phyloP scores from a whole-genome alignment of 2,113 vertebrate genomes.

The Toxostoma redivivum region DNA sequence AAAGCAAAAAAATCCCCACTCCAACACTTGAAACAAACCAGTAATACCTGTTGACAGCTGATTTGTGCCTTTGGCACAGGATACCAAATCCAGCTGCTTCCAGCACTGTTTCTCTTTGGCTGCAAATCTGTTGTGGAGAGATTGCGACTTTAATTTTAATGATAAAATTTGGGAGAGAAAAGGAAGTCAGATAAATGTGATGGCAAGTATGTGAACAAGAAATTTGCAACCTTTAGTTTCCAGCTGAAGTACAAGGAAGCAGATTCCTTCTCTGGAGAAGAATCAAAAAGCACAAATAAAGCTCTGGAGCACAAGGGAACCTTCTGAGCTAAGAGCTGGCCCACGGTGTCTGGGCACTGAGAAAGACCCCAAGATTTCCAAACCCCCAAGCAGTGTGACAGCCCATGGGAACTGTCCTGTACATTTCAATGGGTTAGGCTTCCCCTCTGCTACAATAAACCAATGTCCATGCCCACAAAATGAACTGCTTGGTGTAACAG shows the following conservation, averaged over 20 bases:
- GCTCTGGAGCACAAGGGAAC: not conserved
- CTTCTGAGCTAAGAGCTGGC: not conserved
- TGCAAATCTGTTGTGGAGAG: not conserved
- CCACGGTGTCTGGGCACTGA: not conserved
- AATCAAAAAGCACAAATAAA: not conserved
- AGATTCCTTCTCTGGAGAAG: not conserved
- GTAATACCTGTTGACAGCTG: not conserved
- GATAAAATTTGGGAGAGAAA: not conserved
- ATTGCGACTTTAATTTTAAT: not conserved
- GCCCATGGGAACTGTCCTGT: not conserved
- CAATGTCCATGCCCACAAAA: not conserved
- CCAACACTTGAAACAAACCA: not conserved
- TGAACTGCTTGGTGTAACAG: not conserved
- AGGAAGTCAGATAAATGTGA: not conserved
- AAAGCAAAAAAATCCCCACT: not conserved
- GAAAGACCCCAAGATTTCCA: not conserved
- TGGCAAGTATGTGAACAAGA: not conserved
- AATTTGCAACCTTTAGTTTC: not conserved
- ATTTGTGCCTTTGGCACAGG: not conserved
- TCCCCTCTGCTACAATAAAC: not conserved
- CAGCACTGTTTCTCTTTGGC: not conserved
- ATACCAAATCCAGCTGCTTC: not conserved
- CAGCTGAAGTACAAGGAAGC: not conserved
- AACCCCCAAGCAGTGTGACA: not conserved
- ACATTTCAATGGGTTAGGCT: not conserved